Conservation (phyloP, 2,113 vertebrate genomes). For the Brachyhypopomus occidentalis region DNA sequence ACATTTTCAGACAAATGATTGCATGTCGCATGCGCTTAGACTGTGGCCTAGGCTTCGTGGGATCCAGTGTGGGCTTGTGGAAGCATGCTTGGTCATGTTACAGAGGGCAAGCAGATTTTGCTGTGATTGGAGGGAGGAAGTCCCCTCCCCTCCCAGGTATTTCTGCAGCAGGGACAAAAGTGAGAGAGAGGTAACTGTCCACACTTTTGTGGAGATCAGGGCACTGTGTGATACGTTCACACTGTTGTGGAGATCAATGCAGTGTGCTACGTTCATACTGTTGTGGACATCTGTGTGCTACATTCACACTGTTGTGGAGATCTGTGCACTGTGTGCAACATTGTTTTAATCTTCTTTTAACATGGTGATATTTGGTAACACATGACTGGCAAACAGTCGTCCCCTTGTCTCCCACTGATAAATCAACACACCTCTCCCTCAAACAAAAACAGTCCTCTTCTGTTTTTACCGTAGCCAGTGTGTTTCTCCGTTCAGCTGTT, state of each 20-base stretch:
- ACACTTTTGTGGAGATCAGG: neutral
- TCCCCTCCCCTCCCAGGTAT: neutral
- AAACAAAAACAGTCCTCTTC: neutral
- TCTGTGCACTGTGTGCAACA: neutral
- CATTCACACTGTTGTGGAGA: neutral
- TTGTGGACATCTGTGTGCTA: neutral
- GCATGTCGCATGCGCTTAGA: neutral
- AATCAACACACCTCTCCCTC: conserved; percentile 25
- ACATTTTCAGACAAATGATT: neutral
- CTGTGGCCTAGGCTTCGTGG: neutral
- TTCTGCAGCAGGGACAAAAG: neutral
- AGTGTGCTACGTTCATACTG: no score
- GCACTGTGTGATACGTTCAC: no score
- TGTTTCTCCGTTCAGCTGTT: neutral
- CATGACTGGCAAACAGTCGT: conserved; percentile 38
- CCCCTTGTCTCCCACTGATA: conserved; percentile 38
- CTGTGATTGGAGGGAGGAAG: neutral
- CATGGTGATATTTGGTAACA: conserved; percentile 49
- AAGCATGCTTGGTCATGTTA: conserved; percentile 10
- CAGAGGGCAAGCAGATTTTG: neutral
- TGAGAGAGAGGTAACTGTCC: neutral
- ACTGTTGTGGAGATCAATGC: no score
- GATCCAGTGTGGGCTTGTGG: neutral
- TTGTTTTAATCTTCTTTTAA: conserved; percentile 8
- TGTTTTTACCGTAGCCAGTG: neutral